Percentiles rank a stretch among this genome's conserved stretches.
These are phyloP conservation scores for Thunnus maccoyii DNA, from an alignment of 2,113 vertebrate species.

Conservation along the genomic window DNA sequence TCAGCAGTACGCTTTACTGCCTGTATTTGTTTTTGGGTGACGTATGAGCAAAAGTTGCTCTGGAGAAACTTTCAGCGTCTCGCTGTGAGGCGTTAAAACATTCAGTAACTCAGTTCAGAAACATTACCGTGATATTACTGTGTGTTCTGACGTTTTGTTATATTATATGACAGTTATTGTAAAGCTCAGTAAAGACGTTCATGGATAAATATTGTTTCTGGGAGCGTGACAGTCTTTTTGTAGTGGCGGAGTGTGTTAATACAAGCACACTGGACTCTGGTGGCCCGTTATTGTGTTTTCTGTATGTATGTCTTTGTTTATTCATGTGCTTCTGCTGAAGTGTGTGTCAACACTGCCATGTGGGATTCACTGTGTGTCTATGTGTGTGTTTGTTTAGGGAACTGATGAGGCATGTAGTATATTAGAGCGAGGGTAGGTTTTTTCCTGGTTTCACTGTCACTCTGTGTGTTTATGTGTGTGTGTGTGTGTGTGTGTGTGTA, in stretches of 20 bases:
- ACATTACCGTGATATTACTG: not conserved
- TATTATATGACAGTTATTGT: constrained; percentile 8
- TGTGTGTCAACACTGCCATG: constrained; percentile 49
- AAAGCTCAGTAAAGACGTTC: not conserved
- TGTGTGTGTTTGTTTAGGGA: constrained; percentile 43
- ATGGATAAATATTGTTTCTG: constrained; percentile 45
- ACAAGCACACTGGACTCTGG: constrained; percentile 16
- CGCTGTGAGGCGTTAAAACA: not conserved
- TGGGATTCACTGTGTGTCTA: constrained; percentile 14
- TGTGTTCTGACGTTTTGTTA: constrained; percentile 9
- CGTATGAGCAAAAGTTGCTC: not conserved
- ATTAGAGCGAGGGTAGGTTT: constrained; percentile 44
- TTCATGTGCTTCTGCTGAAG: constrained; percentile 49
- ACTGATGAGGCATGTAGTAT: constrained; percentile 57
- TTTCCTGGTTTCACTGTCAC: constrained; percentile 27
- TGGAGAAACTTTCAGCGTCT: not conserved
- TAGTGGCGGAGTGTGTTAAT: not conserved
- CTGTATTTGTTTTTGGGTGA: not conserved
- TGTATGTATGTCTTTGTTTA: constrained; percentile 47
- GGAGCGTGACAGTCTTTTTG: constrained; percentile 15
- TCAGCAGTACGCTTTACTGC: not conserved
- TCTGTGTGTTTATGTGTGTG: constrained; percentile 3
- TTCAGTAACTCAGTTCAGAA: not conserved
- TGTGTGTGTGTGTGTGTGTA: constrained; percentile 4
- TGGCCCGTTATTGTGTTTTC: constrained; percentile 30